Conservation (phyloP, 2,888 invertebrate genomes). For the Morpho helenor region DNA sequence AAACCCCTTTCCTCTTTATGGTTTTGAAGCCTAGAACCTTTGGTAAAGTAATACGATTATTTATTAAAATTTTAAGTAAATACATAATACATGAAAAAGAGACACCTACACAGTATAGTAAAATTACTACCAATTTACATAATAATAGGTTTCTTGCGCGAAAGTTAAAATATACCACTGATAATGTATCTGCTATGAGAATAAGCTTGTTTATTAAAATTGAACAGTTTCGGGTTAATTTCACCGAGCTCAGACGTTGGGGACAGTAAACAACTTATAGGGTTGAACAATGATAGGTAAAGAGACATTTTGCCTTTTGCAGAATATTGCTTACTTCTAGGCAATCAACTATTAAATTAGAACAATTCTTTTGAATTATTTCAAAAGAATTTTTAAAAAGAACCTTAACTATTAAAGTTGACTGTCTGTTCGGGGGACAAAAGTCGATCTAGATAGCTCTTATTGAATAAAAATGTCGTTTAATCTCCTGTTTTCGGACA, state of each 20-base stretch:
- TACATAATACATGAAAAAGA: background rate
- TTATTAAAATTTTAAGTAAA: background rate
- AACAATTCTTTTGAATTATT: background rate
- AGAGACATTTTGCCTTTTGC: too few species aligned
- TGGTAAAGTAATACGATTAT: too few species aligned
- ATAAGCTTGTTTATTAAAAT: slow-evolving; percentile 22
- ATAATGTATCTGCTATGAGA: slow-evolving; percentile 18
- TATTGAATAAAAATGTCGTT: too few species aligned
- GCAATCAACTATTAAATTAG: too few species aligned
- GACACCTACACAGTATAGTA: background rate
- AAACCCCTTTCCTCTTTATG: too few species aligned
- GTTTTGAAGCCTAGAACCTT: too few species aligned
- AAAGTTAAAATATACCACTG: slow-evolving; percentile 19
- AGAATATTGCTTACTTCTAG: too few species aligned
- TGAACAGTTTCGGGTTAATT: slow-evolving; percentile 23
- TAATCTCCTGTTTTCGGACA: too few species aligned
- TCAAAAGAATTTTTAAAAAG: background rate
- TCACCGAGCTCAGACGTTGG: slow-evolving; percentile 19
- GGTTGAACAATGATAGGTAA: slow-evolving; percentile 11
- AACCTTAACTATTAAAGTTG: background rate
- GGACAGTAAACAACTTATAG: slow-evolving; percentile 38
- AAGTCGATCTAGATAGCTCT: too few species aligned
- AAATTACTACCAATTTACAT: slow-evolving; percentile 18
- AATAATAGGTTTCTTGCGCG: slow-evolving; percentile 21
- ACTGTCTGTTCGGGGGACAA: too few species aligned